These are phyloP conservation scores for Colistium nudipinnis DNA, from an alignment of 2,113 vertebrate species.

Conservation along the genomic window DNA sequence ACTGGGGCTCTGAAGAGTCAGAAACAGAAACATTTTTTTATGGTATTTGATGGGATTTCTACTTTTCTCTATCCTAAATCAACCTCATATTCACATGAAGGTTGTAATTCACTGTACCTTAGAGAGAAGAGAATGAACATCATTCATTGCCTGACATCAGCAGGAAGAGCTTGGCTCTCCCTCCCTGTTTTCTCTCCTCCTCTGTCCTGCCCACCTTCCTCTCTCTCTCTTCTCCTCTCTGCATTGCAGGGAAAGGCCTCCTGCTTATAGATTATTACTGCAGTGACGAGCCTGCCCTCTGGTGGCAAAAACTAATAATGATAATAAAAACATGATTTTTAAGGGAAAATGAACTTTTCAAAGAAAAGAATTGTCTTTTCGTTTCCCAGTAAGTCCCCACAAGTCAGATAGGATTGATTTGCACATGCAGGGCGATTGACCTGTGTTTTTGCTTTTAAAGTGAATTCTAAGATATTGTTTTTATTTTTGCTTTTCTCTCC, in stretches of 20 bases:
- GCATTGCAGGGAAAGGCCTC: constrained; percentile 81
- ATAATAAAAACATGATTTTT: constrained; percentile 3
- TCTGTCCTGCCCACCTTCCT: constrained; percentile 46
- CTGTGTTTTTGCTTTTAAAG: not conserved
- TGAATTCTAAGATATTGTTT: not conserved
- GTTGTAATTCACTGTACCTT: not conserved
- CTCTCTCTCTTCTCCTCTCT: constrained; percentile 66
- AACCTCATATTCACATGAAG: not conserved
- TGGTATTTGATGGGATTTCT: not conserved
- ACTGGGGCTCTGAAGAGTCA: not conserved
- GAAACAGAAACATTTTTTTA: no score
- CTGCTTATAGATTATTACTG: constrained; percentile 23
- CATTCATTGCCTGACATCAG: constrained; percentile 32
- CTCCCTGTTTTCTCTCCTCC: constrained; percentile 34
- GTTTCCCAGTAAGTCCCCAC: no score
- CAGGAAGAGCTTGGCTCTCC: constrained; percentile 57
- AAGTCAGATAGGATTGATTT: no score
- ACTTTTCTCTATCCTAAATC: not conserved
- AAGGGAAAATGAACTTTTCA: not conserved
- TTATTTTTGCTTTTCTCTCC: not conserved
- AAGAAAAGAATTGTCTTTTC: not conserved
- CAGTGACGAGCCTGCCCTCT: constrained; percentile 75
- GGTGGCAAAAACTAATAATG: constrained; percentile 46
- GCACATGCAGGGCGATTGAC: not conserved
- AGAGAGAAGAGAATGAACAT: constrained; percentile 20